Base-by-base conservation (phyloP, 64 coral and sea anemone genomes). In the Actinia tenebrosa region DNA sequence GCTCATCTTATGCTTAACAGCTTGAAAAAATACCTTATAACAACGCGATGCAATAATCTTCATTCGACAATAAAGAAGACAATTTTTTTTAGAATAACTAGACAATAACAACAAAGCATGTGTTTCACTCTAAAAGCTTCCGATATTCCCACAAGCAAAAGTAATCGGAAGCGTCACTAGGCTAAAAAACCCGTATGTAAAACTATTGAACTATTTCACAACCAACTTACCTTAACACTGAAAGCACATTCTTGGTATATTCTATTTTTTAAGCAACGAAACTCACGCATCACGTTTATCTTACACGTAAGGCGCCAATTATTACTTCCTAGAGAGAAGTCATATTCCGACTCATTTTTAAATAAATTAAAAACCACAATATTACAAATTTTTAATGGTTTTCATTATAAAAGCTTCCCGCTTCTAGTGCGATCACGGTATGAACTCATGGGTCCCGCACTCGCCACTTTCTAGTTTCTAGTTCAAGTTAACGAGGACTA, bases 341-440 rank as follows among this genome's bases (percentile, higher is more conserved):
- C 79, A 81, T 81, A 37, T 50, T n/a, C 43, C 46, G 42, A 20
- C 27, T 10, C 43, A 53, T 81, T 81, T 37, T 81, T 81, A 53
- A 81, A 81, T 81, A 81, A 53, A 81, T 81, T 81, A 81, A 81
- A 81, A 81, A 20, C 79, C 79, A 81, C 79, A 81, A 53, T 22
- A 37, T 81, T 50, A 52, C 79, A 52, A 16, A 81, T 52, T 23
- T 53, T 81, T 66, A 50, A 50, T 81, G 79, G 18, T 50, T 81
- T 45, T 47, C 46, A 18, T 81, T 81, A 50, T 3, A 50, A 81
- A 53, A 22, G 43, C 18, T 53, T 22, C 79, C 44, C 79, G 79
- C 45, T 45, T 47, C 19, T 50, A 0, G 15, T n/a, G 63, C 3
- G 63, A 58, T 66, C 19, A 66, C 10, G 26, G 2, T 14, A 42